Base-by-base conservation (phyloP, 2,888 invertebrate species). In the Beris chalybata region DNA sequence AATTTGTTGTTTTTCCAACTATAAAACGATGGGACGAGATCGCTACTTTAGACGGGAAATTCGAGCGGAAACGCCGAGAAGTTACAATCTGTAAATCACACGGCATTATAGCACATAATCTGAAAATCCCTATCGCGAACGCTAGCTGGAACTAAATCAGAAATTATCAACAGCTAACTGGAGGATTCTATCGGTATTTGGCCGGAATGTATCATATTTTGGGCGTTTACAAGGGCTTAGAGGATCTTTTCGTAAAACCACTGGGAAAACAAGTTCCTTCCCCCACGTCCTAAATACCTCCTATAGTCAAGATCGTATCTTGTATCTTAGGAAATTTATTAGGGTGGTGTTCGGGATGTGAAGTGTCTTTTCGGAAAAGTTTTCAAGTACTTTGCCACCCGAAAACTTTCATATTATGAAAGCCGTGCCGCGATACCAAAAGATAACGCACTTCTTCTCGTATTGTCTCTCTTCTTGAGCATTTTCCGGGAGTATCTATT, bases 271-370 rank as follows among this genome's bases (percentile, higher is more conserved):
- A 56, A 56, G 56, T 56, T 56, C 13, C 44, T 56, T 56, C 13
- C 43, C 29, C 43, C 29, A 15, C 15, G 44, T 38, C 43, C 43
- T 32, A 32, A 52, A 56, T 56, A 58, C 58, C 45, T 47, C 29
- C 45, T 22, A 30, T 11, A 44, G 15, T 45, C 58, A 58, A 22
- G 47, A 58, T 47, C 22, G n/a, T 58, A 58, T 58, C 58, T 44
- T 44, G 45, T 30, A 58, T 58, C 58, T 58, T 58, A 47, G 58
- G 45, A 45, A 22, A 58, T 58, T 58, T 47, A 58, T 45, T 58
- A 58, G 22, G 45, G 58, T 58, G 58, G 45, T 45, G 22, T 29
- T 44, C 45, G 45, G 58, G 29, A 58, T 44, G 44, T 56, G n/a
- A 56, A 58, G 47, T 58, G 58, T 47, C 58, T 58, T 38, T 38